These are phyloP conservation scores for Xanthorhoe spadicearia DNA, from an alignment of 2,888 invertebrate genomes.

Conservation along the genomic window DNA sequence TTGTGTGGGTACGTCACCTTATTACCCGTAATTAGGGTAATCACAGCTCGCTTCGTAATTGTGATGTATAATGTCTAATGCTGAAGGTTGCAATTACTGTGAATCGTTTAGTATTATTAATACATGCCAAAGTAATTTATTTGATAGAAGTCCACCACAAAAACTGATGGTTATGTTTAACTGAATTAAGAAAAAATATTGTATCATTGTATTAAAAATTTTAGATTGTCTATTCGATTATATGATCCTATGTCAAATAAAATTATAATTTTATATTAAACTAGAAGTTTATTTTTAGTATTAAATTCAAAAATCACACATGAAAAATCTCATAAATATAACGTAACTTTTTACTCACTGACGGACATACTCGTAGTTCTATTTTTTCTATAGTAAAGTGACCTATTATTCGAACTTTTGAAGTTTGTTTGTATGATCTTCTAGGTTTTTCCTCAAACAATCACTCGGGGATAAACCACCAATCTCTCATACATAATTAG, in stretches of 20 bases:
- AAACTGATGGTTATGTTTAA: background rate
- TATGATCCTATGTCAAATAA: no score
- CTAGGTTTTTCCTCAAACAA: slow-evolving; percentile 23
- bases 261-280: no score
- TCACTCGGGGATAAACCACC: slow-evolving; percentile 37
- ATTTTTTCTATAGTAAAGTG: background rate
- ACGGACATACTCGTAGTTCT: background rate
- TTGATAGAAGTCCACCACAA: slow-evolving; percentile 6
- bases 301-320: no score
- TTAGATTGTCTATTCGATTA: no score
- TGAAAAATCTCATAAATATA: no score
- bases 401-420: background rate
- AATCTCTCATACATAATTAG: slow-evolving; percentile 41
- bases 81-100: slow-evolving; percentile 42
- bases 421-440: background rate
- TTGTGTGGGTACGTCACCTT: slow-evolving; percentile 35
- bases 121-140: slow-evolving; percentile 27
- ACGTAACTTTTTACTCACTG: background rate
- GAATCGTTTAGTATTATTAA: slow-evolving; percentile 38
- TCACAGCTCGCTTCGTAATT: slow-evolving; percentile 42
- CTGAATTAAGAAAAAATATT: background rate
- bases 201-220: no score
- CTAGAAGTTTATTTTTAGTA: no score
- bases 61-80: slow-evolving; percentile 42
- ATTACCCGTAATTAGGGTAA: slow-evolving; percentile 43